Base-by-base conservation (phyloP, 2,113 vertebrate genomes). In the Anoplopoma fimbria region DNA sequence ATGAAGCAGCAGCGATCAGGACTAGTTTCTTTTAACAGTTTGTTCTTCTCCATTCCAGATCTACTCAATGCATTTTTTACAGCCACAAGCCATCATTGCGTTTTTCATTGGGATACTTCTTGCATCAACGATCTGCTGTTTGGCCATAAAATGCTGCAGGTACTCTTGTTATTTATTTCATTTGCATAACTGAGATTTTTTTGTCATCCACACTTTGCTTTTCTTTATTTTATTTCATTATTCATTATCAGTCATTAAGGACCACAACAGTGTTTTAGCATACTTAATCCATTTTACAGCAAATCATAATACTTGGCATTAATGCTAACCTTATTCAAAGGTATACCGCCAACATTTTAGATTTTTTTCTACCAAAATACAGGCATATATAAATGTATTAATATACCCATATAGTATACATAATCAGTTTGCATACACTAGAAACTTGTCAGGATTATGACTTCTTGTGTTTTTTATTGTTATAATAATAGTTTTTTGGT, bases 71-170 rank as follows among this genome's bases (percentile, higher is more conserved):
- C 33, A 1, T 1, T 40, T 0, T 4, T 72, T 25, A 31, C 6
- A 81, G 10, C 2, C 1, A 0, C 5, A 23, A 1, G 57, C 49
- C 34, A 45, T 87, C 29, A 10, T 87, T 47, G 57, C 79, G 0
- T 88, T 92, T 65, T 12, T 84, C 1, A 17, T 29, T 9, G 94
- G 92, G 33, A 63, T 77, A 0, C 9, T 83, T 4, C 38, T 82
- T 29, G 79, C 91, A 49, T 27, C 88, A 0, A 0, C 45, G 42
- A 51, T 92, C 58, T 75, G 75, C 57, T 89, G 77, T 79, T 75
- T 85, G 34, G 1, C 4, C 2, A 25, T 9, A 71, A 89, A 36
- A 36, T 82, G 68, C 64, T 6, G 7, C 25, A 90, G 89, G 93
- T 93, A 84, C 9, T 2, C 9, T 5, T n/a, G 33, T 14, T 27